Evolutionary conservation across 2,888 invertebrate genomes (phyloP).

Genomic region (Kryphioiulus occultus): DNA sequence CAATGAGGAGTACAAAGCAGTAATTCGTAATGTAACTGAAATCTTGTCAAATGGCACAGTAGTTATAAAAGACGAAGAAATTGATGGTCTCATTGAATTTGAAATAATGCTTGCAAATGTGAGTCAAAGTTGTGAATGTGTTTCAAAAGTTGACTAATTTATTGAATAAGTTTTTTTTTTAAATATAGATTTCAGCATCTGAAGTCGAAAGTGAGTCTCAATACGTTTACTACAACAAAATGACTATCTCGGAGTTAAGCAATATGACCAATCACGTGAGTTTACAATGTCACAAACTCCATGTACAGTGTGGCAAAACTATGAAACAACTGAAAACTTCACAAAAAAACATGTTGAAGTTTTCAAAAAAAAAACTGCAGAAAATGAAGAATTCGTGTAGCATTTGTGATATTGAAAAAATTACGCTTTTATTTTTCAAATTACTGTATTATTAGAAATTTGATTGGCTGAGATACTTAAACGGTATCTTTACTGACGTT

Average conservation of each 20-base stretch:
- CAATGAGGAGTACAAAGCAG: neutral
- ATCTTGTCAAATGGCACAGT: neutral
- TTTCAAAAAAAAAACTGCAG: too few species aligned
- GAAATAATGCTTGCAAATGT: constrained; percentile 50
- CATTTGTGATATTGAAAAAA: too few species aligned
- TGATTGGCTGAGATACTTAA: constrained; percentile 49
- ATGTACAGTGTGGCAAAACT: too few species aligned
- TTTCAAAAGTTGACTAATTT: neutral
- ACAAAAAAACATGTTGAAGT: too few species aligned
- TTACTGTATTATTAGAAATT: constrained; percentile 29
- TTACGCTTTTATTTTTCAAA: too few species aligned
- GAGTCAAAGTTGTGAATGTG: neutral
- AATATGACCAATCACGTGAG: constrained; percentile 49
- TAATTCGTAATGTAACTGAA: constrained; percentile 42
- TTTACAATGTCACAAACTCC: neutral
- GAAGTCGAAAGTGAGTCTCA: constrained; percentile 41
- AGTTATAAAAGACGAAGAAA: constrained; percentile 33
- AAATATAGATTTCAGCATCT: neutral
- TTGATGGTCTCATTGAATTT: constrained; percentile 47
- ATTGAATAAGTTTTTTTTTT: neutral
- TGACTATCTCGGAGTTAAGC: constrained; percentile 48
- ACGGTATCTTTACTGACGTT: constrained; percentile 35
- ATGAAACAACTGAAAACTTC: too few species aligned
- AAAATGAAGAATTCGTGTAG: too few species aligned
- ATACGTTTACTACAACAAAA: constrained; percentile 45